phyloP scores from a whole-genome alignment of 2,888 invertebrate species.

The Cantharis rustica region DNA sequence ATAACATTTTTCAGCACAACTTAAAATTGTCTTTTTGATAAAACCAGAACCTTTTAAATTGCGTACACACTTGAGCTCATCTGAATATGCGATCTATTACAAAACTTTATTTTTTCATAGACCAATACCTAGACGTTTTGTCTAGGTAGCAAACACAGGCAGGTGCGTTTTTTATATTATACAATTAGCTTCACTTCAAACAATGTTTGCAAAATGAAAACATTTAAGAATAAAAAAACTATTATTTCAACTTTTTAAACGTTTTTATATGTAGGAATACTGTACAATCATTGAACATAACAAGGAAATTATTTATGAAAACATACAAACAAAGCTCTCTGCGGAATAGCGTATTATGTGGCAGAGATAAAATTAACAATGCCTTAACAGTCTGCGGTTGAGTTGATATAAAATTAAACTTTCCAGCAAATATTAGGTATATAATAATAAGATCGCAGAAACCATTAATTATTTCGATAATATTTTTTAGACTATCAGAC shows the following conservation, averaged over 20 bases:
- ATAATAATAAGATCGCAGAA: neutral
- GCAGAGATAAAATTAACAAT: neutral
- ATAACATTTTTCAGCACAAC: neutral
- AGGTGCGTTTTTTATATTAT: too few species aligned
- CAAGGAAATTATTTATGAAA: neutral
- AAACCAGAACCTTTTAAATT: neutral
- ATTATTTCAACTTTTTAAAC: neutral
- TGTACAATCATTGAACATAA: neutral
- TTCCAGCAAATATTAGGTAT: neutral
- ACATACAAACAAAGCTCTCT: neutral
- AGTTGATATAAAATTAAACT: neutral
- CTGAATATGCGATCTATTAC: too few species aligned
- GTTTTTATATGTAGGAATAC: neutral
- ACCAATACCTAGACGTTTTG: too few species aligned
- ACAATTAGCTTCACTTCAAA: neutral
- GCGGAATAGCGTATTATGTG: neutral
- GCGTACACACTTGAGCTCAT: neutral
- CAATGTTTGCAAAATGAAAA: too few species aligned
- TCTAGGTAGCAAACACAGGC: too few species aligned
- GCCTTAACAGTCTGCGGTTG: neutral
- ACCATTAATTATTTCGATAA: neutral
- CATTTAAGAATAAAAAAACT: neutral
- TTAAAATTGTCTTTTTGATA: neutral
- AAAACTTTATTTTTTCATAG: too few species aligned
- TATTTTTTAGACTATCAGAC: neutral